Base-by-base conservation (phyloP, 1,140 invertebrate species). In the Drosophila pseudoobscura region DNA sequence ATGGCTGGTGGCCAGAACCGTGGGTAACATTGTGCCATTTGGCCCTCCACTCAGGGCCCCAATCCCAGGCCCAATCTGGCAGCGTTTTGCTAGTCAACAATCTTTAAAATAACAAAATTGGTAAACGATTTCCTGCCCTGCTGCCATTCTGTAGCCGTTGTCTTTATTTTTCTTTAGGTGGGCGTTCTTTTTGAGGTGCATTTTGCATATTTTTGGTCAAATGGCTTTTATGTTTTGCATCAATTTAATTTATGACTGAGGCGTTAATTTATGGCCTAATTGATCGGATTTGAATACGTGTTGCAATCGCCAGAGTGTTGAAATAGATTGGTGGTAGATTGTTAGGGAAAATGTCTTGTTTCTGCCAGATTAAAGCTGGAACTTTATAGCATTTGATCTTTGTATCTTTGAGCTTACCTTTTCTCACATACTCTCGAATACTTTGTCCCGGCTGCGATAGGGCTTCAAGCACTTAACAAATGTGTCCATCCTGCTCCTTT, bases 241-340 rank as follows among this genome's bases (percentile, higher is more conserved):
- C 74, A 80, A 75, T 87, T 85, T 87, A 88, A 87, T 87, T 83
- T 76, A 79, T 60, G 83, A 78, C 50, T 78, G 35, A 78, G 83
- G 83, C 83, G 83, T 87, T 87, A 87, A 87, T 87, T 87, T 88
- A 88, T 79, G 78, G 75, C 66, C 83, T 87, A 87, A 87, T 87
- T 87, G 83, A 75, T 88, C 75, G 56, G 57, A 79, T 88, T 83
- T 88, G 83, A 78, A 75, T 82, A 71, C 46, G 53, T 80, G 80
- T 68, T 77, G 75, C 60, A 85, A 85, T 64, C 9, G 17, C 20
- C 50, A 43, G 43, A 62, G 72, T 85, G 80, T 80, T 58, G 73
- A 74, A 87, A 80, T 61, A 41, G 22, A 55, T 69, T 61, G 50
- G 66, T 65, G 43, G 22, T 29, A 31, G 43, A 54, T 20, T 20